Base-by-base conservation (phyloP, 1,140 invertebrate species). In the Trichomalopsis sarcophagae region DNA sequence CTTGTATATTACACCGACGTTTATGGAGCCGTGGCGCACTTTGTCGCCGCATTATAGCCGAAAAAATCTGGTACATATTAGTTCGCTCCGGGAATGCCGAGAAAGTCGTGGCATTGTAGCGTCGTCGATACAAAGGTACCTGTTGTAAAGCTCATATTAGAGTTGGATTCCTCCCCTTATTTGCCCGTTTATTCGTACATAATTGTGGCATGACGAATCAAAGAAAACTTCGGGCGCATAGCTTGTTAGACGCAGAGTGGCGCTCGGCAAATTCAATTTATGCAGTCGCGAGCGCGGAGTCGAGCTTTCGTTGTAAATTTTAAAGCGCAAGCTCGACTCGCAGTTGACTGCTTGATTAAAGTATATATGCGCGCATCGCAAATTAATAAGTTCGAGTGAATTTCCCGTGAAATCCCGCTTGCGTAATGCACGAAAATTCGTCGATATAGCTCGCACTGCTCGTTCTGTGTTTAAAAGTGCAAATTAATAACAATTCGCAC, bases 71-170 rank as follows among this genome's bases (percentile, higher is more conserved):
- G 55, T n/a, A 6, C 27, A 27, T 36, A 2, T 55, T n/a, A 17
- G 5, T 62, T 62, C 6, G 55, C 14, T 62, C 4, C 6, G 21
- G n/a, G 17, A 62, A 14, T 62, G 55, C n/a, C 0, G n/a, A 62
- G 55, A n/a, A n/a, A n/a, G 17, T 21, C 6, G 21, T 62, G 17
- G 40, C 10, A 55, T 82, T 62, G 75, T 82, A 74, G 21, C 40
- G 21, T 75, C 17, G 21, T 7, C 75, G n/a, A 44, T 82, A 55
- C 33, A 75, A 81, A 33, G 74, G 33, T 55, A 82, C 47, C 47
- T 75, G 71, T 66, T 82, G 73, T 66, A 62, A 44, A 13, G 21
- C 23, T 21, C 27, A 33, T 23, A 10, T n/a, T 55, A 10, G 1
- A 21, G 13, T 14, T 4, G 14, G 47, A 50, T 36, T 74, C 21